Base-by-base conservation (phyloP, 2,888 invertebrate species). In the Limenitis camilla region DNA sequence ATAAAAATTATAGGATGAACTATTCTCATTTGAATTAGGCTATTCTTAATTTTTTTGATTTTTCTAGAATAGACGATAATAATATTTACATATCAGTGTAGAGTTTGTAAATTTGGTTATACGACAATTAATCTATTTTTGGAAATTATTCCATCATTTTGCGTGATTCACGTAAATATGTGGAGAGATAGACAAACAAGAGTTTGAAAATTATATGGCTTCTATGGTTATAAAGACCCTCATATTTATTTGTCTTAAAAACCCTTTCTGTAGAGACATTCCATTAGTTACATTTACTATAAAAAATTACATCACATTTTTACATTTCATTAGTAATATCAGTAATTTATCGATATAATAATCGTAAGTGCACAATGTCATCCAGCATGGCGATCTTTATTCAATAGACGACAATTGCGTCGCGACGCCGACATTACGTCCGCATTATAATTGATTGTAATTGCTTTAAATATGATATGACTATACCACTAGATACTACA, bases 371-470 rank as follows among this genome's bases (percentile, higher is more conserved):
- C 38, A 43, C 35, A 51, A 48, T 56, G 43, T 52, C 36, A 51
- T 52, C 52, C 53, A 49, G 55, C 45, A 52, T 41, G 48, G 60
- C 59, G 60, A 59, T 58, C 62, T 63, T 68, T 67, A 75, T 72
- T 72, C 58, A 63, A 75, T 72, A 70, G 63, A 61, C 58, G 57
- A 61, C 74, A 74, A 74, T 74, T 76, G 74, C 71, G 70, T 65
- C 62, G 66, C 68, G 69, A 62, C 67, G 59, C 61, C 68, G 69
- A 62, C 67, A 58, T 61, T 44, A 58, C 61, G 66, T 65, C 65
- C 67, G 64, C 67, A 57, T 53, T 61, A 63, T 75, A 76, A 76
- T 77, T 77, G 73, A 53, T 53, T 55, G 56, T 75, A 77, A 76
- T 77, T 76, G 71, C 47, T 59, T 59, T 61, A 63, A 64, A 64